Percentiles rank a stretch among this genome's conserved stretches.
These are phyloP conservation scores for Habrosyne pyritoides DNA, from an alignment of 2,888 invertebrate species.

Conservation along the genomic window DNA sequence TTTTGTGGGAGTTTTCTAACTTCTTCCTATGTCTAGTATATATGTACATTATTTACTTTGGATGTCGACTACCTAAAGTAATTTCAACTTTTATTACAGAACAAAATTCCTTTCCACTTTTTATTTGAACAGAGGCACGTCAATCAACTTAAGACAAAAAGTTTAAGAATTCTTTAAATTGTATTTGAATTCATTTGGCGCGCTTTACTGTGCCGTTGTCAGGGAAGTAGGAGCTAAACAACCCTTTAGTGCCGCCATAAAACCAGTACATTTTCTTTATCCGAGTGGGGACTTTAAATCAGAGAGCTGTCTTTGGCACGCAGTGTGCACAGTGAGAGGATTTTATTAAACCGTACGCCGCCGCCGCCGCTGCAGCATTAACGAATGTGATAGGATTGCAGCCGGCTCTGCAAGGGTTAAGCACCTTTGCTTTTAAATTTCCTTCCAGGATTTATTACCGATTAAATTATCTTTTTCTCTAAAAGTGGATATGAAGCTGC, in stretches of 20 bases:
- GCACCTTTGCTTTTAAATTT: slow-evolving; percentile 4
- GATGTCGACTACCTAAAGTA: neutral
- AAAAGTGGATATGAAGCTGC: neutral
- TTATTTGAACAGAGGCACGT: neutral
- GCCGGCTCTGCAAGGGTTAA: slow-evolving; percentile 1
- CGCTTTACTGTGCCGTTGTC: slow-evolving; percentile 21
- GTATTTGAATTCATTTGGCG: neutral
- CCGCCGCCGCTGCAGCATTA: neutral
- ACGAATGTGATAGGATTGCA: neutral
- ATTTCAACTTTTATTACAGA: neutral
- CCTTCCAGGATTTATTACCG: neutral
- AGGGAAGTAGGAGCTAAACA: slow-evolving; percentile 22
- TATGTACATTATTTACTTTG: neutral
- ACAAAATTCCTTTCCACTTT: neutral
- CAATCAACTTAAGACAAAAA: neutral
- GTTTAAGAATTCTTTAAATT: neutral
- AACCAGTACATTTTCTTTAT: slow-evolving; percentile 39
- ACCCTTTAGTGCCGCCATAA: slow-evolving; percentile 37
- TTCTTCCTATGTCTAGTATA: neutral
- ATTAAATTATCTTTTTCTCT: neutral
- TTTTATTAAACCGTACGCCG: slow-evolving; percentile 36
- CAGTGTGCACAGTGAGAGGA: slow-evolving; percentile 24
- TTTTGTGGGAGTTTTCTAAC: too few species aligned
- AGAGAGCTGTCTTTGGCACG: slow-evolving; percentile 38
- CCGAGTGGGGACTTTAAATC: slow-evolving; percentile 40